A percentile compares a stretch with the other conserved stretches of the same genome.
Conservation (phyloP, 2,888 invertebrate genomes). For the Andrena trimmerana region DNA sequence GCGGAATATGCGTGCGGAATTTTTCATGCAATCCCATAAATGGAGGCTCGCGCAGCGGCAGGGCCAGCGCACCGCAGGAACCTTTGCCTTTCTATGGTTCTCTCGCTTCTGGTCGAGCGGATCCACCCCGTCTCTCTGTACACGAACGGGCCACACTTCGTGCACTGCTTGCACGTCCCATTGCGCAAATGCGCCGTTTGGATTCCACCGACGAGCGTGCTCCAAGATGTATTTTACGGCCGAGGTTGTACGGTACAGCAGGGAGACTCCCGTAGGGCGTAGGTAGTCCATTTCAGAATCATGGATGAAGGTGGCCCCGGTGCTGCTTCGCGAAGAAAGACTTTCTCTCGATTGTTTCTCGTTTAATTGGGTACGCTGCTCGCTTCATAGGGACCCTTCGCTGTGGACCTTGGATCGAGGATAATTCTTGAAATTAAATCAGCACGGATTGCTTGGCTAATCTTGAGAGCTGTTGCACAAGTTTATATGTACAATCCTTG, state of each 20-base stretch:
- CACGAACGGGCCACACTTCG: conserved; percentile 47
- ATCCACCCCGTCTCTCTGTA: conserved; percentile 17
- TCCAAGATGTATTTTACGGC: conserved; percentile 78
- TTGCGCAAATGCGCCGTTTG: conserved; percentile 82
- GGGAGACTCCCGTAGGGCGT: conserved; percentile 45
- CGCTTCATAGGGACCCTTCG: not conserved
- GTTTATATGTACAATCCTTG: not conserved
- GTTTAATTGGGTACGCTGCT: conserved; percentile 68
- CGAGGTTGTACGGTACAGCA: conserved; percentile 54
- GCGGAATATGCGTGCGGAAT: conserved; percentile 77
- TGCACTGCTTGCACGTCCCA: conserved; percentile 78
- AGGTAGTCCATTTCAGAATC: conserved; percentile 64
- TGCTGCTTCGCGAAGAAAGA: conserved; percentile 31
- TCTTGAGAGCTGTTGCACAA: not conserved
- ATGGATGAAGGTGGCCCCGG: conserved; percentile 48
- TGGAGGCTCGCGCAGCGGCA: conserved; percentile 73
- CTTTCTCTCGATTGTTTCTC: conserved; percentile 62
- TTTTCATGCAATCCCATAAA: conserved; percentile 83
- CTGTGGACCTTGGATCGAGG: not conserved
- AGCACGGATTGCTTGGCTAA: conserved; percentile 10
- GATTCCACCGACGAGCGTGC: conserved; percentile 75
- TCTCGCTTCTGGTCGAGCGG: conserved; percentile 43
- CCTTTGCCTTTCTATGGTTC: conserved; percentile 15
- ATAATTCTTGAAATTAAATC: conserved; percentile 29
- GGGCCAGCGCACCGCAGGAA: conserved; percentile 20